Conservation (phyloP, 2,797 vertebrate genomes). For the Jordanella pulchra region DNA sequence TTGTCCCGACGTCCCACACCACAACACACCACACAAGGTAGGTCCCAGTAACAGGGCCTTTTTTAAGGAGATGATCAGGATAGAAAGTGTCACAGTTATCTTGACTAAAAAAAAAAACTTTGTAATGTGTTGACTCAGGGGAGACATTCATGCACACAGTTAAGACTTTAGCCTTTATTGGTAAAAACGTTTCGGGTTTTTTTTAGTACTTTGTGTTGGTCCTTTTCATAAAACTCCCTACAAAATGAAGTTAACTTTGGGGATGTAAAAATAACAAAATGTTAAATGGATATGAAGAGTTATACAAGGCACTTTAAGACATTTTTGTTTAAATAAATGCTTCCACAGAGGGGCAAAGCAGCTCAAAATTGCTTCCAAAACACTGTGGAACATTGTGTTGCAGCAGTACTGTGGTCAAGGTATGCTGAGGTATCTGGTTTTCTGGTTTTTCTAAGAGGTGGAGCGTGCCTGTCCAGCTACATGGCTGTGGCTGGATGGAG, state of each 20-base stretch:
- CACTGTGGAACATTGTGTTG: constrained; percentile 53
- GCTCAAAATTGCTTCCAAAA: constrained; percentile 33
- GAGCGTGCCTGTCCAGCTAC: constrained; percentile 56
- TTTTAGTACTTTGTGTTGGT: background rate
- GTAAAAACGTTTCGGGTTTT: background rate
- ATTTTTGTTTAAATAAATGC: constrained; percentile 19
- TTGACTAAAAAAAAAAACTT: background rate
- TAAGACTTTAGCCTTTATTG: background rate
- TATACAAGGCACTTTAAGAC: background rate
- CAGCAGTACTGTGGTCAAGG: constrained; percentile 52
- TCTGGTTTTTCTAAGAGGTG: constrained; percentile 57
- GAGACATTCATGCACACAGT: background rate
- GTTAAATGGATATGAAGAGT: background rate
- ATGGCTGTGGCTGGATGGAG: constrained; percentile 54
- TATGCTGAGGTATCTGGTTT: constrained; percentile 60
- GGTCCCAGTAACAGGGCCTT: too few species aligned
- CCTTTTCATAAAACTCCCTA: background rate
- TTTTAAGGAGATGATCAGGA: too few species aligned
- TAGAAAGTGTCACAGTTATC: too few species aligned
- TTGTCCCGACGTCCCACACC: too few species aligned
- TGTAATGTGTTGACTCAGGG: background rate
- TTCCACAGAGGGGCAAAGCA: constrained; percentile 47
- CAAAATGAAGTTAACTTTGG: background rate
- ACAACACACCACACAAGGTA: too few species aligned
- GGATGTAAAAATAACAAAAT: background rate